phyloP scores from a whole-genome alignment of 1,140 invertebrate genomes.

The Heliconius hermathena region DNA sequence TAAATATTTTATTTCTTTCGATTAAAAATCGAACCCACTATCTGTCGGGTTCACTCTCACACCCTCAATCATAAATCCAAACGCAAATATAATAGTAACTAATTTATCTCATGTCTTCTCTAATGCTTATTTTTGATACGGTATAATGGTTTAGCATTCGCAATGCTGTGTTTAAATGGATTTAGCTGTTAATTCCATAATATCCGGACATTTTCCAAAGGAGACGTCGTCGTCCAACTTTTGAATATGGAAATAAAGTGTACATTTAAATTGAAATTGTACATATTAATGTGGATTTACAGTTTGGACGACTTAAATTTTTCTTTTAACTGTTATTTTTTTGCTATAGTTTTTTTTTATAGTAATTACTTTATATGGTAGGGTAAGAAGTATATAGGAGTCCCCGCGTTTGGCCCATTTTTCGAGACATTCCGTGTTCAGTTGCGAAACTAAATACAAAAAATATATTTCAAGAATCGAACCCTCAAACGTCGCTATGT shows the following conservation, averaged over 20 bases:
- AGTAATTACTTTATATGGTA: no score
- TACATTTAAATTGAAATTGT: not conserved
- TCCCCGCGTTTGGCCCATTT: no score
- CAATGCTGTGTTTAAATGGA: constrained; percentile 9
- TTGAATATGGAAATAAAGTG: constrained; percentile 17
- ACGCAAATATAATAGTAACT: not conserved
- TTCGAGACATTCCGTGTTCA: no score
- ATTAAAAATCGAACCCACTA: no score
- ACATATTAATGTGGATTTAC: not conserved
- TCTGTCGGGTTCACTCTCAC: no score
- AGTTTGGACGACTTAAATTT: not conserved
- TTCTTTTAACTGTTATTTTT: not conserved
- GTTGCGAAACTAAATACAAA: no score
- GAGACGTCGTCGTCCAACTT: not conserved
- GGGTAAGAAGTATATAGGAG: no score
- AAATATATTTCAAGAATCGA: no score
- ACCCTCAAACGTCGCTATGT: no score
- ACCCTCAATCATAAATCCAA: not conserved
- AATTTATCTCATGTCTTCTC: not conserved
- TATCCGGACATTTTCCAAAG: constrained; percentile 8
- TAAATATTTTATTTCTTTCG: no score
- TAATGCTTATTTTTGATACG: constrained; percentile 17
- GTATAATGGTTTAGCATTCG: constrained; percentile 6
- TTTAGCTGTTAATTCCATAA: constrained; percentile 13
- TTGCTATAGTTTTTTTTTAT: no score